Evolutionary conservation across 2,888 invertebrate species (phyloP), one percentile per base, ranked within the genome.

Genomic region (Andrena haemorrhoa): DNA sequence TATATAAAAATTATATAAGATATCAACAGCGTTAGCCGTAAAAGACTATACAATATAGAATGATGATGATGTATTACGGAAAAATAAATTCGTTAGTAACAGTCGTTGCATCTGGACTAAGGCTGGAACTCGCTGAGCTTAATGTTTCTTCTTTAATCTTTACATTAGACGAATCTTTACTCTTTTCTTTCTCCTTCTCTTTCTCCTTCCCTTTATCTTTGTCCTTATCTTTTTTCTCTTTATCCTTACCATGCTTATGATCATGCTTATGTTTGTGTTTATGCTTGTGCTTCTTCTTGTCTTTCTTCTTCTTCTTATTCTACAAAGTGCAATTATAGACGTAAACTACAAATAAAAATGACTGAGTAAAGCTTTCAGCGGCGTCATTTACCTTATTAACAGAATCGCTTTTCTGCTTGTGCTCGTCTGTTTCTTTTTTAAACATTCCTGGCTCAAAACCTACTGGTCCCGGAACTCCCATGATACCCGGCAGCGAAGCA

Each of bases 241-340:
- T 96, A 70, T 92, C 89, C 60, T 92, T 91, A 16, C 87, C 95
- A 86, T 94, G 95, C 47, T 96, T 95, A 91, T 96, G 95, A 69
- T 96, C 94, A 86, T 94, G 91, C 82, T 94, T 93, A 87, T 95
- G 95, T 82, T 95, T 95, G 87, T 96, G 95, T 79, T 95, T 95
- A 68, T 98, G 97, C 89, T 97, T 98, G 92, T 98, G 97, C 91
- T 98, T 98, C 91, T 98, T 98, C 93, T 98, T 98, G 93, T 98
- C 98, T 92, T 98, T 98, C 94, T 98, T 95, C 94, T 97, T 97
- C 94, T 96, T 96, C 95, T 96, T 94, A 90, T 89, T 90, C 91
- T 92, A 77, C 2, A 86, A 89, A 70, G 83, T 81, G 61, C 68
- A 47, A 63, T 49, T 35, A 71, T 0, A 35, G 29, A 73, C 7